Evolutionary conservation across 2,113 vertebrate species (phyloP), one percentile per base, ranked within the genome.

Genomic region (Sakesphorus luctuosus): DNA sequence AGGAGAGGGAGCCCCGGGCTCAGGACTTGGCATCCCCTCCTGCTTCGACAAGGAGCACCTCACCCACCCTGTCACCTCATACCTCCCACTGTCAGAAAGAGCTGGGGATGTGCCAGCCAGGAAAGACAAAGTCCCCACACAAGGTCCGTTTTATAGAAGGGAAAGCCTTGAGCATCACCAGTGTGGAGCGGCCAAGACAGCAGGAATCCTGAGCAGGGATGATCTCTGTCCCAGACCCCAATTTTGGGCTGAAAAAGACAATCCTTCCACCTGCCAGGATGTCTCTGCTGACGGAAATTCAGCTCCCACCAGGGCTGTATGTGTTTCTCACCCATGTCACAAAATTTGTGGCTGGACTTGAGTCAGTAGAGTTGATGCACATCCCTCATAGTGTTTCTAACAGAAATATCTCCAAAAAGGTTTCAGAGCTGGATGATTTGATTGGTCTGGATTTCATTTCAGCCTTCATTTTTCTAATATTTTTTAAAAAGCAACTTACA

Each of bases 171-270:
- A 78, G 59, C 62, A 44, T 25, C 53, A 76, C 35, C 36, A 46
- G 28, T 4, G 10, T 0, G 0, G 29, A 55, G 53, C 1, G 1
- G 26, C 0, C 1, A 67, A 44, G 53, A 55, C 50, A 71, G n/a
- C 35, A 76, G 52, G 18, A 43, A 73, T 10, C 66, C 13, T 0
- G 3, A 50, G 52, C 0, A 0, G 46, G 24, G 33, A 29, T 1
- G 1, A 35, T 43, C 29, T 40, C 63, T 40, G 21, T 5, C 36
- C n/a, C n/a, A 52, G 79, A 58, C 33, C 19, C 26, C 29, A 52
- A 3, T 25, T 31, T 36, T 14, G 67, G 40, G 46, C 47, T 38
- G 49, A 33, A 65, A 36, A 65, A 52, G 28, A 15, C 35, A 58
- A 53, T 12, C 24, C 33, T n/a, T 58, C 19, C 33, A 43, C 31